Base-by-base conservation (phyloP, 2,888 invertebrate genomes). In the Eilema caniola region DNA sequence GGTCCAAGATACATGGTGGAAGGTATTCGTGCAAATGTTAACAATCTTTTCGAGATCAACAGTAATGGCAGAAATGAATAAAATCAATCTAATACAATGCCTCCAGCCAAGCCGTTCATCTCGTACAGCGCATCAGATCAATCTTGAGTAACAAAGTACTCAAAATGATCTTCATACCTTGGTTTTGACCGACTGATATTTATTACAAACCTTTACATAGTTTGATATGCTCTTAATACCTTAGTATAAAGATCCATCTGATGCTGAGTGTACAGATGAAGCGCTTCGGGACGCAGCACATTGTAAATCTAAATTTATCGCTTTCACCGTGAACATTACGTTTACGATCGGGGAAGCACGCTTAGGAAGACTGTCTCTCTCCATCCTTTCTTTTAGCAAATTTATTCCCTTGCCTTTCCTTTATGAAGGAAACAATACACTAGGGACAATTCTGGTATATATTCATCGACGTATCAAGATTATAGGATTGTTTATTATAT, bases 1-100 rank as follows among this genome's bases (percentile, higher is more conserved):
- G n/a, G n/a, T n/a, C n/a, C n/a, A n/a, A n/a, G n/a, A n/a, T n/a
- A n/a, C n/a, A n/a, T n/a, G n/a, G n/a, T n/a, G n/a, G n/a, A n/a
- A n/a, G n/a, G n/a, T n/a, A n/a, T n/a, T n/a, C n/a, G n/a, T 7
- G 47, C 28, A 20, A 62, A 37, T 33, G 62, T 23, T 53, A 56
- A 65, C 53, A 37, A 37, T 33, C 31, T 33, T 61, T 61, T 61
- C 61, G 31, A 23, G 33, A 23, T 61, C n/a, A 61, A 31, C 25
- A 16, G 12, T 25, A 25, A 28, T 53, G 53, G 53, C 53, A 53
- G 53, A 53, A 53, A 47, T 47, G 20, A 47, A 20, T 47, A 47
- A 12, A 14, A n/a, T 53, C 53, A 53, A 53, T 10, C n/a, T 53
- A 53, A n/a, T n/a, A 5, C n/a, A n/a, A 53, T 53, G 20, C n/a